phyloP scores from a whole-genome alignment of 2,113 vertebrate genomes.

The Marcusenius ussheri region DNA sequence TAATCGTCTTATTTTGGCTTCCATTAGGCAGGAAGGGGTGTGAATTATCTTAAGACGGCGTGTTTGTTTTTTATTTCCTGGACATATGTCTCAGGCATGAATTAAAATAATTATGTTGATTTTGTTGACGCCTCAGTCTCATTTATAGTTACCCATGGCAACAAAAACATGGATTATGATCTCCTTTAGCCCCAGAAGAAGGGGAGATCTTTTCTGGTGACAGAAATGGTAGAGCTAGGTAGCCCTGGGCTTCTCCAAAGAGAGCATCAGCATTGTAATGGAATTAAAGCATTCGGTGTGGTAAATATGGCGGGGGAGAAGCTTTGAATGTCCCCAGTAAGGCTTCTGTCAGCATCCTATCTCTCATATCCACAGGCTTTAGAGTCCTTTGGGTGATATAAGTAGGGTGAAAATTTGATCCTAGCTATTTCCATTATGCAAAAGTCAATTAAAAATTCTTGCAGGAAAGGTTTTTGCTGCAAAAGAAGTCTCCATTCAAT shows the following conservation, averaged over 20 bases:
- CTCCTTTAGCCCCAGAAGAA: not conserved
- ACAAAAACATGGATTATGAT: not conserved
- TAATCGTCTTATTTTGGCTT: not conserved
- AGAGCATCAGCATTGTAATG: not conserved
- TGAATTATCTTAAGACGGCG: not conserved
- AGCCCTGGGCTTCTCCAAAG: not conserved
- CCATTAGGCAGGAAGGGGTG: not conserved
- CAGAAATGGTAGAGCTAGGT: not conserved
- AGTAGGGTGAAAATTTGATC: not conserved
- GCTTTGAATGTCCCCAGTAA: not conserved
- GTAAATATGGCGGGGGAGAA: not conserved
- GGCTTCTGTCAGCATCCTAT: not conserved
- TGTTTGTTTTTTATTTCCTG: not conserved
- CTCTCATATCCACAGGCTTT: not conserved
- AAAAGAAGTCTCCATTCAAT: not conserved
- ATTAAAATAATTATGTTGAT: conserved; percentile 1
- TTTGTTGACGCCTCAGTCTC: not conserved
- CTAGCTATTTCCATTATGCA: not conserved
- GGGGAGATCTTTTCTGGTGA: not conserved
- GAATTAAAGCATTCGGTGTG: not conserved
- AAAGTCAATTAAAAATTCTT: not conserved
- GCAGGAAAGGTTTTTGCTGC: not conserved
- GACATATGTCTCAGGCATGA: not conserved
- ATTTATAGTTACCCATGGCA: not conserved
- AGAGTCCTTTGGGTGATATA: not conserved